Conservation (phyloP, 2,888 invertebrate genomes). For the Rhamphomyia laevipes region DNA sequence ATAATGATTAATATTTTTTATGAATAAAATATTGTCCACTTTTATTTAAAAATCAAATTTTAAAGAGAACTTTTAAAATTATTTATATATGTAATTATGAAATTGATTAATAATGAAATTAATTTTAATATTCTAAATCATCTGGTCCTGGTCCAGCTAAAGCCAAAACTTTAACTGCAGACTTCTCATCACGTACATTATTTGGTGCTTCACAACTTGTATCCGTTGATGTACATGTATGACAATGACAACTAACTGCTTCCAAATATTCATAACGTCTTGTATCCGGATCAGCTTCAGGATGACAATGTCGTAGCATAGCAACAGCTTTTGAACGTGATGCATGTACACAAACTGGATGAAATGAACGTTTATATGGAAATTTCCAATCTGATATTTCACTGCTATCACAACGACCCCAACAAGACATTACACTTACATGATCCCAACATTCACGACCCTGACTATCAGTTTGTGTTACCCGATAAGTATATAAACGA, state of each 20-base stretch:
- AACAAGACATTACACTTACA: conserved; percentile 64
- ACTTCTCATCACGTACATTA: conserved; percentile 28
- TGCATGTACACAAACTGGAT: conserved; percentile 76
- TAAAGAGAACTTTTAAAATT: too few species aligned
- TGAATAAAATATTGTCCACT: too few species aligned
- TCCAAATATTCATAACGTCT: conserved; percentile 66
- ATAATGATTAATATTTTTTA: too few species aligned
- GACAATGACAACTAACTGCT: conserved; percentile 65
- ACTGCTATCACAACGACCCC: conserved; percentile 73
- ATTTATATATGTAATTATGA: background rate
- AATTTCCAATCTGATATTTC: conserved; percentile 85
- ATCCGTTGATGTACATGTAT: conserved; percentile 52
- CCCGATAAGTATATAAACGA: conserved; percentile 52
- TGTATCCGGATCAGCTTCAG: conserved; percentile 54
- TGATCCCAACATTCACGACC: conserved; percentile 65
- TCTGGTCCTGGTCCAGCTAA: conserved; percentile 29
- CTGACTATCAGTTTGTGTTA: conserved; percentile 40
- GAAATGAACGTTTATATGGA: conserved; percentile 73
- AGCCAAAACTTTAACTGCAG: conserved; percentile 27
- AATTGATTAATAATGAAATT: background rate
- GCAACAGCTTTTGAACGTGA: conserved; percentile 52
- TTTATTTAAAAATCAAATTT: too few species aligned
- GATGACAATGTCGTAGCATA: conserved; percentile 61
- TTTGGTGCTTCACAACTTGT: conserved; percentile 56
- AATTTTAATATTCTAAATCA: conserved; percentile 31